Base-by-base conservation (phyloP, 2,797 vertebrate genomes). In the Sphaeramia orbicularis region DNA sequence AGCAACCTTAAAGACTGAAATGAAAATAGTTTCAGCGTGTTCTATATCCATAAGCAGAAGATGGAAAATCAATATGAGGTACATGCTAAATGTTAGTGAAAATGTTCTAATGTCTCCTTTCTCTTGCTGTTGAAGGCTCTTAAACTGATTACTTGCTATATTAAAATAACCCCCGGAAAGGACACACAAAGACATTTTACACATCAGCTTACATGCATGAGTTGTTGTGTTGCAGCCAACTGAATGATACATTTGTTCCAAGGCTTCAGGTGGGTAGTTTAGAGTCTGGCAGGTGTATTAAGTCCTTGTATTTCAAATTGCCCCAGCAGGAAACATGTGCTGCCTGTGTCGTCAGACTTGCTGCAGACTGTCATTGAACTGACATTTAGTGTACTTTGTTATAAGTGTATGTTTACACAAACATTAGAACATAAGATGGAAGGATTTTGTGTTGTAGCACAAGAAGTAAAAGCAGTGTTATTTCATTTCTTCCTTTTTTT, bases 1-100 rank as follows among this genome's bases (percentile, higher is more conserved):
- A n/a, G n/a, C 15, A 14, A 4, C 37, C 38, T 54, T 19, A 55
- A 62, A 16, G 21, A 67, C 21, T 32, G 4, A 32, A 72, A 50
- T 18, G 55, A n/a, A 65, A 51, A 51, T 12, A 47, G 4, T 18
- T 21, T n/a, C 10, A 47, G n/a, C 40, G 24, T 50, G 37, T 36
- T 56, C 38, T 62, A 4, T 42, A 19, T 52, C 43, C 11, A 64
- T 13, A 16, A 42, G 19, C 42, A 38, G 4, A 10, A 7, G 30
- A 53, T 27, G 2, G 8, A 24, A 76, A 79, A 76, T 75, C 53
- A 61, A 59, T 50, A 37, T 21, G 24, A 70, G 41, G 15, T 30
- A 62, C 19, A 78, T 13, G 16, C 15, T 53, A 40, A 71, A 64
- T 36, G 49, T 13, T 16, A 18, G 18, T 69, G n/a, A 59, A 42